phyloP scores from a whole-genome alignment of 2,797 vertebrate species.

The Platalea minor region DNA sequence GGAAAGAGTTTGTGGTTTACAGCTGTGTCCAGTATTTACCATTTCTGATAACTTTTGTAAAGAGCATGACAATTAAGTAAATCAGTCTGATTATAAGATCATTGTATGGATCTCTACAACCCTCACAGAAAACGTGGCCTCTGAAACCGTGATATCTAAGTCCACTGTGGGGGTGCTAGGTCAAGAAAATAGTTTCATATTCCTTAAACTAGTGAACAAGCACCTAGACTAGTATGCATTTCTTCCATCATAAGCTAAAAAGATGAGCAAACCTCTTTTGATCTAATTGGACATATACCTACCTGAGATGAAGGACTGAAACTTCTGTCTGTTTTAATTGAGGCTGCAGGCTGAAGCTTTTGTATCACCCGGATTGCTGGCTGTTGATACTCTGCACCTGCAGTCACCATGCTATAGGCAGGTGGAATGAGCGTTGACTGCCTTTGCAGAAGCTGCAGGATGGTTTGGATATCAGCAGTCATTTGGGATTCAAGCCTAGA shows the following conservation, averaged over 20 bases:
- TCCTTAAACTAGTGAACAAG: not conserved
- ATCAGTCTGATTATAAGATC: not conserved
- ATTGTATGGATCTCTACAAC: not conserved
- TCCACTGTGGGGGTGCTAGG: not conserved
- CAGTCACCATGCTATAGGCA: constrained; percentile 91
- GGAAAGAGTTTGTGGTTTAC: not conserved
- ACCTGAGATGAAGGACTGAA: constrained; percentile 84
- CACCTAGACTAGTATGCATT: not conserved
- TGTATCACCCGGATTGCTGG: constrained; percentile 70
- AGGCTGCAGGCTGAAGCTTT: constrained; percentile 77
- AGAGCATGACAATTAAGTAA: not conserved
- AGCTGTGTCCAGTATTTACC: not conserved
- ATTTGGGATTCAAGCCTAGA: constrained; percentile 94
- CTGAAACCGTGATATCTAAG: not conserved
- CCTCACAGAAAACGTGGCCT: not conserved
- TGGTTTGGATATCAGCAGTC: constrained; percentile 93
- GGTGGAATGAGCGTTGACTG: constrained; percentile 88
- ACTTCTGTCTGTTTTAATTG: constrained; percentile 81
- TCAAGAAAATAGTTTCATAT: not conserved
- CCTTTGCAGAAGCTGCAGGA: constrained; percentile 93
- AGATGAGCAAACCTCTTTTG: not conserved
- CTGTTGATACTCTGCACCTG: constrained; percentile 83
- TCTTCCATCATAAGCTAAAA: not conserved
- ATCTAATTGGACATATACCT: not conserved
- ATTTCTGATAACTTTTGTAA: not conserved